Percentiles rank a stretch among this genome's conserved stretches.
Evolutionary conservation across 2,113 vertebrate species (phyloP).

Genomic region (Phyllopteryx taeniolatus): DNA sequence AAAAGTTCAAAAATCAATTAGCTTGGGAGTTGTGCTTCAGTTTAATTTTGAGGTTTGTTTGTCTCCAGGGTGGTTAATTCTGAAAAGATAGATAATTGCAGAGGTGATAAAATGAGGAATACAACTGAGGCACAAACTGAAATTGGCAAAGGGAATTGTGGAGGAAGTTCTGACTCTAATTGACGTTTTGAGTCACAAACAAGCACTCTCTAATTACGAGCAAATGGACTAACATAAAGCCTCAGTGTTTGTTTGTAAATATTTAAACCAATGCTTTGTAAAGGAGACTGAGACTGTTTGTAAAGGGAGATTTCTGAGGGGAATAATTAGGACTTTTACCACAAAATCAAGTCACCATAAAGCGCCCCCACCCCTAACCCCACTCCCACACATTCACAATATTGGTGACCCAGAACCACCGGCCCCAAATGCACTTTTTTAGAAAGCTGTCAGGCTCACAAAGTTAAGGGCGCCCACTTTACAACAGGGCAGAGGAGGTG

Average conservation of each 20-base stretch:
- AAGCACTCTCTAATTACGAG: conserved; percentile 55
- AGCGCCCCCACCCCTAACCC: conserved; percentile 7
- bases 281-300: conserved; percentile 27
- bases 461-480: conserved; percentile 64
- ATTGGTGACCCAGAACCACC: conserved; percentile 34
- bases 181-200: conserved; percentile 37
- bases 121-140: conserved; percentile 6
- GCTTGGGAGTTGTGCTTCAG: background rate
- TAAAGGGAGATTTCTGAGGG: conserved; percentile 37
- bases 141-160: conserved; percentile 28
- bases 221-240: conserved; percentile 55
- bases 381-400: conserved; percentile 7
- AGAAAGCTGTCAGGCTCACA: conserved; percentile 61
- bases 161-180: conserved; percentile 15
- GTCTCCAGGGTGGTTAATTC: background rate
- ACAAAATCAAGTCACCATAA: conserved; percentile 26
- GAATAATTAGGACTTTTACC: conserved; percentile 48
- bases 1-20: conserved; percentile 17
- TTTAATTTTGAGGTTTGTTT: conserved; percentile 13
- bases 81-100: conserved; percentile 4
- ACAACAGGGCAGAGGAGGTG: conserved; percentile 58
- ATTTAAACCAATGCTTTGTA: conserved; percentile 50
- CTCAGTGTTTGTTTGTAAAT: conserved; percentile 61
- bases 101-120: conserved; percentile 16
- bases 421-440: conserved; percentile 30